These are phyloP conservation scores for Brachyptera putata DNA, from an alignment of 2,888 invertebrate species.

Conservation along the genomic window DNA sequence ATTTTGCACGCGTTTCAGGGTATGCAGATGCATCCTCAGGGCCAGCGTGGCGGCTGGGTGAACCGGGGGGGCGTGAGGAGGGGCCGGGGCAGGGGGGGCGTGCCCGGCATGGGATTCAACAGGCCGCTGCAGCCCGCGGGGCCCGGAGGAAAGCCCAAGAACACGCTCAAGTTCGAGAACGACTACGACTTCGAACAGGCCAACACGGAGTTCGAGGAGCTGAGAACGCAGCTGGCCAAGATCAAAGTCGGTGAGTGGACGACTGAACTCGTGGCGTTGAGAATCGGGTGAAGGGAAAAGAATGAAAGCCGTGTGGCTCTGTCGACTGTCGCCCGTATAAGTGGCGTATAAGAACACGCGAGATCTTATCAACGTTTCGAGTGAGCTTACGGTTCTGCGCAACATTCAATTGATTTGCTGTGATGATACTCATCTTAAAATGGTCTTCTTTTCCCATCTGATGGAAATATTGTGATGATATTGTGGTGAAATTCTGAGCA, in stretches of 20 bases:
- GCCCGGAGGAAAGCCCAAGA: slow-evolving; percentile 49
- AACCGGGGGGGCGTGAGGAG: slow-evolving; percentile 42
- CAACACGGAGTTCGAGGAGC: slow-evolving; percentile 93
- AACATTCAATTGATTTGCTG: too few relatives aligned
- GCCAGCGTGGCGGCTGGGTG: slow-evolving; percentile 45
- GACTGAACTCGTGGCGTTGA: too few relatives aligned
- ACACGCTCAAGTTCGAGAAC: slow-evolving; percentile 83
- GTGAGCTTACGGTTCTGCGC: too few relatives aligned
- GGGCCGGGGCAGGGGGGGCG: slow-evolving; percentile 42
- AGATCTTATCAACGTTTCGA: too few relatives aligned
- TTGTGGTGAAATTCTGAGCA: slow-evolving; percentile 8
- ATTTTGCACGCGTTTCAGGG: too few relatives aligned
- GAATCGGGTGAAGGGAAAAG: too few relatives aligned
- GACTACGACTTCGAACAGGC: slow-evolving; percentile 99
- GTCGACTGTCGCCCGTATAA: too few relatives aligned
- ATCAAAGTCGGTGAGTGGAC: slow-evolving; percentile 58
- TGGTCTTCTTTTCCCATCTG: slow-evolving; percentile 16
- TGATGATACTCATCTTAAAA: slow-evolving; percentile 2
- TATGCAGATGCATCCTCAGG: slow-evolving; percentile 38
- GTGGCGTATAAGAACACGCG: too few relatives aligned
- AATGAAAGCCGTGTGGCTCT: too few relatives aligned
- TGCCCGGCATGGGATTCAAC: slow-evolving; percentile 43
- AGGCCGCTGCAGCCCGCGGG: slow-evolving; percentile 34
- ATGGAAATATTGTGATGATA: slow-evolving; percentile 1
- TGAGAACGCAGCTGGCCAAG: slow-evolving; percentile 77